Conservation (phyloP, 1,140 invertebrate genomes). For the Varroa destructor region DNA sequence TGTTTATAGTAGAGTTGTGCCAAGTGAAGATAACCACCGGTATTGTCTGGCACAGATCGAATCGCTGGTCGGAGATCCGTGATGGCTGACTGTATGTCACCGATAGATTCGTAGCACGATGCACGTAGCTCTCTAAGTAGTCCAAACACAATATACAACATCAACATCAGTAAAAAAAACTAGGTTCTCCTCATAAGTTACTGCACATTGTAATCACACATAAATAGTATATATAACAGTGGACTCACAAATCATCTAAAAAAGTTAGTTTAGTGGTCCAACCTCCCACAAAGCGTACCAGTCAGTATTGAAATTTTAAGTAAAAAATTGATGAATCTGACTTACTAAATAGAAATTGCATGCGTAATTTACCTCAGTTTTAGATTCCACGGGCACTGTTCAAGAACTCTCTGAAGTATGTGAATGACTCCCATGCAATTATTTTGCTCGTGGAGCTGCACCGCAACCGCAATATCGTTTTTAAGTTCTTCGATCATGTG, state of each 20-base stretch:
- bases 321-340: too few relatives aligned
- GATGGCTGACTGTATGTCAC: slow-evolving; percentile 73
- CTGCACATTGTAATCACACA: not conserved
- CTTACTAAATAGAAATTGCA: not conserved
- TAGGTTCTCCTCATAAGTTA: not conserved
- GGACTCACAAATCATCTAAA: not conserved
- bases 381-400: slow-evolving; percentile 15
- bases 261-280: not conserved
- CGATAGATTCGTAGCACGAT: slow-evolving; percentile 61
- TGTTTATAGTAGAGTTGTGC: slow-evolving; percentile 70
- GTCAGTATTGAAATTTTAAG: too few relatives aligned
- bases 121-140: slow-evolving; percentile 68
- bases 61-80: slow-evolving; percentile 77
- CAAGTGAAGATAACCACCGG: slow-evolving; percentile 68
- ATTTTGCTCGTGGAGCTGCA: slow-evolving; percentile 11
- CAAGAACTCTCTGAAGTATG: slow-evolving; percentile 17
- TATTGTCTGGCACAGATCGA: slow-evolving; percentile 78
- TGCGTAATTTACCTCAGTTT: not conserved
- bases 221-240: not conserved
- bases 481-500: slow-evolving; percentile 51
- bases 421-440: slow-evolving; percentile 9
- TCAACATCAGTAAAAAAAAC: slow-evolving; percentile 36
- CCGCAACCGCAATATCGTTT: slow-evolving; percentile 46
- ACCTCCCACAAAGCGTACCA: too few relatives aligned
- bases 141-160: slow-evolving; percentile 75